phyloP scores from a whole-genome alignment of 2,797 vertebrate species.

The Podarcis lilfordi region DNA sequence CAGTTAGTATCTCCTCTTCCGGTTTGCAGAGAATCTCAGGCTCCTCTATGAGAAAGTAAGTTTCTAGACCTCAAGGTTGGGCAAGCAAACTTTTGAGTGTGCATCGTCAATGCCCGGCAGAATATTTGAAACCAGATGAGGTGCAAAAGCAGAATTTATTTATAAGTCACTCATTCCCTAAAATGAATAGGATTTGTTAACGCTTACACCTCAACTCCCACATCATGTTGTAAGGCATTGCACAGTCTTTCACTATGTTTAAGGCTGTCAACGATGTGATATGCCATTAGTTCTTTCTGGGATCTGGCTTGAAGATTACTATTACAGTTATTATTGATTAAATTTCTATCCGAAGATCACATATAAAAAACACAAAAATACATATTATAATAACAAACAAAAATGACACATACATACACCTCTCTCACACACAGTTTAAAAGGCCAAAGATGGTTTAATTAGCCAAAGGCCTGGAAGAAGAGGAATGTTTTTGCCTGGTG shows the following conservation, averaged over 20 bases:
- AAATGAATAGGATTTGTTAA: not conserved
- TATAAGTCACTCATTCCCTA: not conserved
- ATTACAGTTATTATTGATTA: not conserved
- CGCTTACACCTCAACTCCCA: not conserved
- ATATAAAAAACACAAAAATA: no score
- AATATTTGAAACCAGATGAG: constrained; percentile 1
- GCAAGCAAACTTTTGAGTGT: not conserved
- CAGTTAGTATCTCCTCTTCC: not conserved
- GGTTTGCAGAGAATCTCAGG: not conserved
- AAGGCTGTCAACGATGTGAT: no score
- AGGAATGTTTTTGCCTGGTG: no score
- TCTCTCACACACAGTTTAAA: no score
- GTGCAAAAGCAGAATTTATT: not conserved
- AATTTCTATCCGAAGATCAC: no score
- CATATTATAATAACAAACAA: no score
- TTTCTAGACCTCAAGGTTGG: not conserved
- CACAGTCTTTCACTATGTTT: not conserved
- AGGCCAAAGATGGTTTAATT: no score
- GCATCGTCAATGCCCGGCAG: not conserved
- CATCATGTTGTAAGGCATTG: not conserved
- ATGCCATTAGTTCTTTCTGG: not conserved
- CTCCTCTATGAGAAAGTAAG: not conserved
- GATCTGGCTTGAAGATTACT: not conserved
- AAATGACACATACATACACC: no score
- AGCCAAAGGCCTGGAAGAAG: no score